Evolutionary conservation across 2,113 vertebrate species (phyloP), one percentile per base, ranked within the genome.

Genomic region (Mormoops blainvillei): DNA sequence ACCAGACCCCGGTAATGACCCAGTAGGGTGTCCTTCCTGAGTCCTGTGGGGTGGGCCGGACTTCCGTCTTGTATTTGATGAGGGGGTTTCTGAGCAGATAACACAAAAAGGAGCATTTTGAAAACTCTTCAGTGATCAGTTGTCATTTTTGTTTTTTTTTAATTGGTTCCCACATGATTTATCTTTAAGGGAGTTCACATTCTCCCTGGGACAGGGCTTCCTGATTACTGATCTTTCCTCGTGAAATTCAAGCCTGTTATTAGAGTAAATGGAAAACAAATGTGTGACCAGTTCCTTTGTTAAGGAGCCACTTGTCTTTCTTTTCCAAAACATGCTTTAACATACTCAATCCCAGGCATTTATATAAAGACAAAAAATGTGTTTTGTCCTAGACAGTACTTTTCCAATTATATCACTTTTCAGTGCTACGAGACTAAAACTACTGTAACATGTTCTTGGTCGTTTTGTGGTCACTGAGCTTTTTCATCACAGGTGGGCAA

Each of bases 1-100:
- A 99, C 99, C 50, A 99, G 99, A 96, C 99, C 99, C 97, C 99
- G 99, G 99, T 99, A 98, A 98, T 36, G 89, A 54, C 68, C 77
- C 20, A 7, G 48, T 68, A 36, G 26, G 84, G 58, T 20, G 36
- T 43, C 28, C 24, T 33, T 18, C 24, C 0, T 9, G 22, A 4
- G 50, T 10, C 2, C 0, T 1, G 10, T 36, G 52, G 74, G 48
- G 18, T 50, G 56, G 82, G 6, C 15, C 0, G 48, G 31, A 1
- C 19, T 71, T 41, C 33, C 4, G 84, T 71, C 45, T 71, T 67
- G 16, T 31, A 4, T 50, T 61, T 15, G 15, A 7, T 20, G 58
- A 3, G 14, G n/a, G 61, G 10, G 14, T n/a, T 71, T 88, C 8
- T 58, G 85, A 33, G 28, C 19, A 41, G 63, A 54, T 52, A 31